A percentile compares a stretch with the other conserved stretches of the same genome.
phyloP scores from a whole-genome alignment of 2,113 vertebrate species.

The Phoxinus phoxinus region DNA sequence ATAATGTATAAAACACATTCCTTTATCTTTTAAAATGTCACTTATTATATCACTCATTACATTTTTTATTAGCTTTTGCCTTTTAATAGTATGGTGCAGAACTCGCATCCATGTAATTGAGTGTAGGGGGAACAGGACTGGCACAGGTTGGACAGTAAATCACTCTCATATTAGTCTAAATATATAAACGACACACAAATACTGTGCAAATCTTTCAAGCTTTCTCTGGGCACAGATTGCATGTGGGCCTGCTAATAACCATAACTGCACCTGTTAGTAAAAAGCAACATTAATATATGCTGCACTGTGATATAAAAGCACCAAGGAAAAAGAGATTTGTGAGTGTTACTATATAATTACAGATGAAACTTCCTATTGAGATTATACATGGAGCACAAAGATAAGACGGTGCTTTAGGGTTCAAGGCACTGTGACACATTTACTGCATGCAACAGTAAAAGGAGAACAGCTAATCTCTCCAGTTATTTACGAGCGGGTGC shows the following conservation, averaged over 20 bases:
- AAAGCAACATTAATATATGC: background rate
- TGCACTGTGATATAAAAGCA: background rate
- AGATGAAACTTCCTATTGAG: constrained; percentile 35
- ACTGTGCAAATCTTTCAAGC: background rate
- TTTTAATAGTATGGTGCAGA: background rate
- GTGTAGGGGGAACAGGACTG: too few species aligned
- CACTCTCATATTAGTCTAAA: background rate
- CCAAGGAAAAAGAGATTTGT: constrained; percentile 46
- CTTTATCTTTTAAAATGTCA: background rate
- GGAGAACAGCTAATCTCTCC: constrained; percentile 2
- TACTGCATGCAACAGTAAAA: background rate
- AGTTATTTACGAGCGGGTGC: constrained; percentile 16
- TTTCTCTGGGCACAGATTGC: background rate
- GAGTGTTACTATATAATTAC: constrained; percentile 41
- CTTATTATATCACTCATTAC: background rate
- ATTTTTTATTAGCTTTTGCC: background rate
- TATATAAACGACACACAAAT: background rate
- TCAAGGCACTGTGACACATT: background rate
- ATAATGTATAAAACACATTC: background rate
- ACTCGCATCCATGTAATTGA: background rate
- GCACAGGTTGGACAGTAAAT: too few species aligned
- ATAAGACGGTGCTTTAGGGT: background rate
- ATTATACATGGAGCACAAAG: background rate
- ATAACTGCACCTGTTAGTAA: background rate
- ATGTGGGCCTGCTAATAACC: background rate